Base-by-base conservation (phyloP, 1,140 invertebrate species). In the Nilaparvata lugens region DNA sequence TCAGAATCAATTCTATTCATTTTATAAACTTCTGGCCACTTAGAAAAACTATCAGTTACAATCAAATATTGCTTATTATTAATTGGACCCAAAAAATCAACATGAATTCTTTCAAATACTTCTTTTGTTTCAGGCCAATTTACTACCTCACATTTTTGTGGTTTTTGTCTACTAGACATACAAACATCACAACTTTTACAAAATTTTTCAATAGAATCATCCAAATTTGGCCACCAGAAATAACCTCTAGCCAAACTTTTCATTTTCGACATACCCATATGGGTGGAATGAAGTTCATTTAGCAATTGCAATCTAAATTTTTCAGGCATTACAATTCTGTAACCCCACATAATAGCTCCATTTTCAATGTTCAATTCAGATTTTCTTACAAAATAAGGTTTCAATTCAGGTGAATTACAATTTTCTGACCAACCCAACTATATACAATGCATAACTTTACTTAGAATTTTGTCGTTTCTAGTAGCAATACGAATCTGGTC, bases 391-490 rank as follows among this genome's bases (percentile, higher is more conserved):
- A 28, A 28, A 28, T 28, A 28, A 4, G 28, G 28, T 28, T 28
- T 28, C 60, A 9, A 58, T 42, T 53, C 60, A 52, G 4, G 35
- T 14, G 62, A 64, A 65, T 3, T 60, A 7, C 62, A 45, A 68
- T 3, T 68, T 57, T 54, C 66, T 66, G 35, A 66, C 62, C 28
- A 69, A 57, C 18, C 61, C 28, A 13, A 1, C 4, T 61, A 68
- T 63, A 28, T 28, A 28, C 9, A 28, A 28, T 28, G 9, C 28
- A 28, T 3, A 28, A 28, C 28, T 9, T 28, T 28, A 28, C 28
- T 28, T 9, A 28, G 9, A 28, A 28, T 28, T 9, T 28, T 28
- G 28, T 28, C 28, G 11, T 42, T 65, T 18, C 65, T 55, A 13
- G 61, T 65, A 19, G 28, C 64, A 31, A 57, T 57, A 19, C 56